Evolutionary conservation across 2,888 invertebrate species (phyloP).

Genomic region (Idaea dimidiata): DNA sequence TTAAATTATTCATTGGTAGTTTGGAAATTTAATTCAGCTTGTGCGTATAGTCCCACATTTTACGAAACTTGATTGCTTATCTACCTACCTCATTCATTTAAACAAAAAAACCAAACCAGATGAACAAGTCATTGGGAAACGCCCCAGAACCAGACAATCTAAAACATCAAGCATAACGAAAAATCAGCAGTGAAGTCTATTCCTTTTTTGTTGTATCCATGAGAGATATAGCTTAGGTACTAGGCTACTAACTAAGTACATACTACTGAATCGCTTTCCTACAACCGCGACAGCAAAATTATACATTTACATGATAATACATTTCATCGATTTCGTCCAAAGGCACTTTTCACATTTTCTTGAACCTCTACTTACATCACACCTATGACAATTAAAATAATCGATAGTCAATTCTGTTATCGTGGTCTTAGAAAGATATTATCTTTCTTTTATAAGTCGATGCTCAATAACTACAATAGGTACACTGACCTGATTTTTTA

Average conservation of each 20-base stretch:
- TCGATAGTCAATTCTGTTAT: not conserved
- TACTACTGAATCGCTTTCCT: no score
- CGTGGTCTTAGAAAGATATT: not conserved
- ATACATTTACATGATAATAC: no score
- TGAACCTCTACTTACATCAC: not conserved
- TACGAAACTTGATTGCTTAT: not conserved
- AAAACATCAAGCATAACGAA: not conserved
- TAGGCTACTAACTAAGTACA: no score
- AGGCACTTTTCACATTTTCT: no score
- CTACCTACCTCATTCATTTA: no score
- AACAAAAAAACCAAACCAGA: not conserved
- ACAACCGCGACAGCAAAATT: no score
- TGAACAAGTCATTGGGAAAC: not conserved
- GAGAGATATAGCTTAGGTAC: no score
- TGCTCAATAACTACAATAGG: not conserved
- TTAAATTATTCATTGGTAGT: not conserved
- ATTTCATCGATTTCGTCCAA: no score
- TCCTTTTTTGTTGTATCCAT: not conserved
- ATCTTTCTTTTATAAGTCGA: not conserved
- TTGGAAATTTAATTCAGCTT: not conserved
- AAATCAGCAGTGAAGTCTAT: not conserved
- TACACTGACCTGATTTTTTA: constrained; percentile 37
- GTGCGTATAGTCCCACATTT: not conserved
- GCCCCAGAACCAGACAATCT: not conserved
- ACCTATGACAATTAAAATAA: not conserved